Conservation (phyloP, 2,888 invertebrate species). For the Lycophotia porphyrea region DNA sequence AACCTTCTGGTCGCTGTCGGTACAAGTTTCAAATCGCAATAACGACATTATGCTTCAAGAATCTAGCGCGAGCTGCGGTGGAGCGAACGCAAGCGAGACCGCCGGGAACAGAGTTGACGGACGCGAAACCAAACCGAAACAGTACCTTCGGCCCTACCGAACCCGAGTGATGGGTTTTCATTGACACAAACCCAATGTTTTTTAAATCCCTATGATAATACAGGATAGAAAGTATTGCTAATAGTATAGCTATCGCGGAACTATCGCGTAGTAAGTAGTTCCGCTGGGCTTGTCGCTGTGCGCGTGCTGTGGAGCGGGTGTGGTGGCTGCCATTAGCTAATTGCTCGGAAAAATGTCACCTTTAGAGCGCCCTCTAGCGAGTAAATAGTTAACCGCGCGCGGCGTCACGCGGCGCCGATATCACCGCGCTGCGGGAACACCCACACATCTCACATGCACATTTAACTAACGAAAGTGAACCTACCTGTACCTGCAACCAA, state of each 20-base stretch:
- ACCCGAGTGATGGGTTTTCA: background rate
- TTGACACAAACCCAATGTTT: background rate
- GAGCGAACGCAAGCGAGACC: conserved; percentile 87
- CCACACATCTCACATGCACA: background rate
- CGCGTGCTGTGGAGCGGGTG: conserved; percentile 27
- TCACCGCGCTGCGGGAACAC: background rate
- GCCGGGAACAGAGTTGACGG: conserved; percentile 90
- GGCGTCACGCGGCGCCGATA: conserved; percentile 10
- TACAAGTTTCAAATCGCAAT: background rate
- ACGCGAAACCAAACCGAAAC: too few relatives aligned
- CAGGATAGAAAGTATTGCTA: background rate
- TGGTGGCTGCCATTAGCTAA: conserved; percentile 70
- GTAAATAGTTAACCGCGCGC: conserved; percentile 25
- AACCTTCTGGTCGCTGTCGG: background rate
- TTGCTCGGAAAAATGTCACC: conserved; percentile 73
- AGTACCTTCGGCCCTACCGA: too few relatives aligned
- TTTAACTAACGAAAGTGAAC: conserved; percentile 31
- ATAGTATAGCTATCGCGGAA: too few relatives aligned
- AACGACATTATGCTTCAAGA: background rate
- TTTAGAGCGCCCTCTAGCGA: conserved; percentile 54
- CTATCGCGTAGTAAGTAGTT: too few relatives aligned
- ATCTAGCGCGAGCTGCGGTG: conserved; percentile 88
- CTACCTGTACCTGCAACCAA: background rate
- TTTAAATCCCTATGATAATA: background rate
- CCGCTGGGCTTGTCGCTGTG: conserved; percentile 4